These are phyloP conservation scores for Pangasius mekongensis DNA, from an alignment of 2,797 vertebrate genomes.

Conservation along the genomic window DNA sequence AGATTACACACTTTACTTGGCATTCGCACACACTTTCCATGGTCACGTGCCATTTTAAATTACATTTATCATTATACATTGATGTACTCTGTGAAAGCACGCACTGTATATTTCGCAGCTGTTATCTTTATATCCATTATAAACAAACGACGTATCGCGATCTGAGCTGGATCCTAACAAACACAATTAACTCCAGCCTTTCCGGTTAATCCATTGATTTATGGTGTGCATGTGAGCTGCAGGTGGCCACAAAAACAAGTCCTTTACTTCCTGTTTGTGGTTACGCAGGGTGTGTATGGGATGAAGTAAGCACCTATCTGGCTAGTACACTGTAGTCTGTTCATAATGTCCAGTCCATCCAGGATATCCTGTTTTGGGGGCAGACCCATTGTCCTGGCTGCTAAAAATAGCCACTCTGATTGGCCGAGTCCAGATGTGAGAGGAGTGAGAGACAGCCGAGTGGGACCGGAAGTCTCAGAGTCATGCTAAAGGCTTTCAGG, in stretches of 20 bases:
- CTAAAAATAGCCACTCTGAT: constrained; percentile 73
- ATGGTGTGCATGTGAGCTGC: constrained; percentile 26
- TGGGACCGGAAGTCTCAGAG: constrained; percentile 67
- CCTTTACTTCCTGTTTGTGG: constrained; percentile 54
- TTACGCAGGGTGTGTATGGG: constrained; percentile 24
- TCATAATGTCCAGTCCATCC: constrained; percentile 76
- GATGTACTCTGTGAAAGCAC: constrained; percentile 11
- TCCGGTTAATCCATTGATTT: constrained; percentile 25
- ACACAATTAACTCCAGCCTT: constrained; percentile 36
- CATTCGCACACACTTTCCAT: constrained; percentile 15
- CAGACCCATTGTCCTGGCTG: constrained; percentile 69
- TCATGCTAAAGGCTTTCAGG: constrained; percentile 7
- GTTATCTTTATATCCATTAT: constrained; percentile 32
- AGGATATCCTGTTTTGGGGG: constrained; percentile 76
- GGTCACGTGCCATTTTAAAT: constrained; percentile 18
- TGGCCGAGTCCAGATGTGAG: constrained; percentile 61
- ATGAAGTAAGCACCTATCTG: constrained; percentile 50
- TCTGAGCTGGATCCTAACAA: constrained; percentile 8
- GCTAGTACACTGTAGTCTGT: constrained; percentile 59
- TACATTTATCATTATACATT: not conserved
- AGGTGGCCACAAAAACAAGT: constrained; percentile 45
- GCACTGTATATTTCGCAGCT: not conserved
- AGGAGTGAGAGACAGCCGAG: constrained; percentile 49
- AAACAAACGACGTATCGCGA: constrained; percentile 21
- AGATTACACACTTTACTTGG: constrained; percentile 21